Base-by-base conservation (phyloP, 2,113 vertebrate genomes). In the Gasterosteus nipponicus region DNA sequence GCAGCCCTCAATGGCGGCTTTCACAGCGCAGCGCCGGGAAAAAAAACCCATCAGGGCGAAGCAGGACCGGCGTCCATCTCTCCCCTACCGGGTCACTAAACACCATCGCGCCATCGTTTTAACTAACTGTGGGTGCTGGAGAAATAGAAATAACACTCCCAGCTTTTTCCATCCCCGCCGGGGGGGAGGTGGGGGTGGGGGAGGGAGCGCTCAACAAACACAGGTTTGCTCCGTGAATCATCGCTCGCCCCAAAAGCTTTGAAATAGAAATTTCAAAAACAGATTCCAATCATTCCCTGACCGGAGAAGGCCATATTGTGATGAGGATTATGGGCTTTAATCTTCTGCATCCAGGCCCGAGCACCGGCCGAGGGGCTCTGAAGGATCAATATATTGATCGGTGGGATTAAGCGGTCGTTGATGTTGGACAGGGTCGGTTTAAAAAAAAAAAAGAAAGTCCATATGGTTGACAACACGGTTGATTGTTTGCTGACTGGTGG, bases 181-280 rank as follows among this genome's bases (percentile, higher is more conserved):
- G 69, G 73, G 49, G 49, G 71, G 68, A 74, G 80, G 44, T 2
- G 44, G 44, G 69, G 83, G 7, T 69, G 82, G 75, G 71, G 44
- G 16, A 35, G 33, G 33, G 33, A 35, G 42, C 7, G 75, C 69
- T 71, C 49, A 14, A 77, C 75, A 90, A 88, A 91, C 73, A 80
- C 83, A 84, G 79, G 82, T 87, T 78, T 63, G 47, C 73, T 83
- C 68, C 57, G 73, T 87, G 85, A 91, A 54, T 91, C 87, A 88
- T 89, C 86, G 88, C 51, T 53, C 35, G 53, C 63, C 60, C 57
- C 73, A 51, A 53, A 49, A 66, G 82, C 70, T 75, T 75, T 69
- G 78, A 78, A 86, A 87, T 77, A 86, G 75, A 38, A 58, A 86
- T 79, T 81, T 89, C 84, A 73, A 89, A 89, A 84, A 69, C 26